A percentile compares a stretch with the other conserved stretches of the same genome.
Conservation (phyloP, 1,140 invertebrate species). For the Drosophila jambulina region DNA sequence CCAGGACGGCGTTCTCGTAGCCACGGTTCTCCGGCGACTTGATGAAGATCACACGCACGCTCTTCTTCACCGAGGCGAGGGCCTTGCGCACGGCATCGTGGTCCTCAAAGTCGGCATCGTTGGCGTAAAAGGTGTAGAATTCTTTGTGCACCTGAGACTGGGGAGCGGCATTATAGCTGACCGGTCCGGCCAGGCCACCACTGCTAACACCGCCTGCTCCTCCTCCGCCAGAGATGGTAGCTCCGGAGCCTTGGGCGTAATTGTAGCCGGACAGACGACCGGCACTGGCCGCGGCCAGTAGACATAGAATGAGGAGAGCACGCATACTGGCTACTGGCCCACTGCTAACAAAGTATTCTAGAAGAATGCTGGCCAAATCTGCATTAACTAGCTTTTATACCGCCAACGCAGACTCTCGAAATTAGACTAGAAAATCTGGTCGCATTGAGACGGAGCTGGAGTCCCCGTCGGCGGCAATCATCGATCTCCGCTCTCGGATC, state of each 20-base stretch:
- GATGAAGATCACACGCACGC: constrained; percentile 70
- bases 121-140: constrained; percentile 67
- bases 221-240: constrained; percentile 13
- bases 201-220: not conserved
- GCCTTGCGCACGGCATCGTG: constrained; percentile 55
- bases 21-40: constrained; percentile 73
- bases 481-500: constrained; percentile 32
- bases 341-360: constrained; percentile 48
- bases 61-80: constrained; percentile 58
- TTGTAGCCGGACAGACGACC: constrained; percentile 73
- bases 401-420: constrained; percentile 66
- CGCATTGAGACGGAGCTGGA: constrained; percentile 58
- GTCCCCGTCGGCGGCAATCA: constrained; percentile 26
- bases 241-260: constrained; percentile 55
- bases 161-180: constrained; percentile 56
- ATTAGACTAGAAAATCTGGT: constrained; percentile 71
- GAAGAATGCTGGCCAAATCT: constrained; percentile 61
- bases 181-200: constrained; percentile 51
- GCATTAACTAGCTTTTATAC: constrained; percentile 78
- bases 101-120: constrained; percentile 70
- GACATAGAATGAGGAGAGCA: constrained; percentile 65
- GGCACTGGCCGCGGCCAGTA: constrained; percentile 64
- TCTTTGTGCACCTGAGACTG: constrained; percentile 60
- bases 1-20: constrained; percentile 67
- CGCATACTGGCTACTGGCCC: constrained; percentile 56